A percentile compares a stretch with the other conserved stretches of the same genome.
These are phyloP conservation scores for Drosophila eohydei DNA, from an alignment of 2,888 invertebrate species.

Conservation along the genomic window DNA sequence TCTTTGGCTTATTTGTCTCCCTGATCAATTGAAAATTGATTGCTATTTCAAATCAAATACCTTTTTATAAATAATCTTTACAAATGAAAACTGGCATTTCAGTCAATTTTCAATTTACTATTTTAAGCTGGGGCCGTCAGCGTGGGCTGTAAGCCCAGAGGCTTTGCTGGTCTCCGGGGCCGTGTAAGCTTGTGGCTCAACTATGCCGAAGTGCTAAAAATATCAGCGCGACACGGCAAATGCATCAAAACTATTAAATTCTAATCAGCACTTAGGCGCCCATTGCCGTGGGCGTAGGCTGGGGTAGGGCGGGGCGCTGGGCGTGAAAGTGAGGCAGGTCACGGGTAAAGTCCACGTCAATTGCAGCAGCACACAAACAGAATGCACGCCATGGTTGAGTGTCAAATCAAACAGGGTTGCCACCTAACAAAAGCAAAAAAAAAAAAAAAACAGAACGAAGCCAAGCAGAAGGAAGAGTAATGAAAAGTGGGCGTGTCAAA, in stretches of 20 bases:
- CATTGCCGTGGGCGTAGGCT: background rate
- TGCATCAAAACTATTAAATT: constrained; percentile 23
- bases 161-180: too few relatives aligned
- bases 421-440: constrained; percentile 10
- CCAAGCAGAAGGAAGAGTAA: background rate
- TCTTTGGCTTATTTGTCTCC: background rate
- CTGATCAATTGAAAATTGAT: background rate
- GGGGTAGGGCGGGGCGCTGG: background rate
- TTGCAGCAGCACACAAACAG: constrained; percentile 27
- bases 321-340: constrained; percentile 22
- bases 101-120: background rate
- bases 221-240: constrained; percentile 16
- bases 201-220: constrained; percentile 14
- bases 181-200: background rate
- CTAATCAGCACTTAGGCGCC: background rate
- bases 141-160: background rate
- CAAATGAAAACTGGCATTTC: background rate
- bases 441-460: constrained; percentile 6
- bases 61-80: background rate
- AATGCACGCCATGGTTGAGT: constrained; percentile 43
- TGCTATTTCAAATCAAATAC: background rate
- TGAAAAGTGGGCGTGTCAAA: constrained; percentile 35
- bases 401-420: constrained; percentile 48
- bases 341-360: constrained; percentile 39
- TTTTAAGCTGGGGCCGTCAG: background rate